Evolutionary conservation across 2,888 invertebrate genomes (phyloP).

Genomic region (Eilema caniola): DNA sequence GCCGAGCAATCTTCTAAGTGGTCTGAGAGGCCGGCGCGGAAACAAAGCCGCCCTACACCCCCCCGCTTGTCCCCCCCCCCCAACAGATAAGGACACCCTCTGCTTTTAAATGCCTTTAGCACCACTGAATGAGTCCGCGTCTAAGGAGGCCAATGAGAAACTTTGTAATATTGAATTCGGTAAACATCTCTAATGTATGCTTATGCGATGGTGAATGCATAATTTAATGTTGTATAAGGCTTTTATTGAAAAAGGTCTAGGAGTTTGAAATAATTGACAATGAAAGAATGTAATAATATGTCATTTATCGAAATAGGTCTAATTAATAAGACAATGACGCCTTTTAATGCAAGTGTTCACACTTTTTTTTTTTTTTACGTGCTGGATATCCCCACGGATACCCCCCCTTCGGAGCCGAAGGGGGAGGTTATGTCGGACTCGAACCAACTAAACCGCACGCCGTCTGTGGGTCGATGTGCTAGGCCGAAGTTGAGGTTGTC

Average conservation of each 20-base stretch:
- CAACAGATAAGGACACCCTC: conserved; percentile 75
- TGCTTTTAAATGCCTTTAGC: conserved; percentile 74
- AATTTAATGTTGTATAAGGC: background rate
- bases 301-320: too few species aligned
- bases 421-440: too few species aligned
- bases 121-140: conserved; percentile 66
- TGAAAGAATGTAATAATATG: too few species aligned
- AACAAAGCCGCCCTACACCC: conserved; percentile 68
- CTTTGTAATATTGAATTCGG: conserved; percentile 64
- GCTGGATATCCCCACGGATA: too few species aligned
- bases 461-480: too few species aligned
- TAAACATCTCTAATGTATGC: conserved; percentile 65
- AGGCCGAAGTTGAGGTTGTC: too few species aligned
- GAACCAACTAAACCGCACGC: too few species aligned
- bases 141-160: conserved; percentile 65
- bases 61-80: conserved; percentile 55
- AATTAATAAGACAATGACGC: too few species aligned
- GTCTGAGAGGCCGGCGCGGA: conserved; percentile 71
- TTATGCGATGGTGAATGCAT: conserved; percentile 58
- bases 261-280: conserved; percentile 53
- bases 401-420: too few species aligned
- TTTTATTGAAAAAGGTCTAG: background rate
- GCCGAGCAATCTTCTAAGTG: conserved; percentile 84
- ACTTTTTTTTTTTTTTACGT: too few species aligned
- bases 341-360: too few species aligned